Percentiles rank a stretch among this genome's conserved stretches.
These are phyloP conservation scores for Austrofundulus limnaeus DNA, from an alignment of 2,113 vertebrate genomes.

Conservation along the genomic window DNA sequence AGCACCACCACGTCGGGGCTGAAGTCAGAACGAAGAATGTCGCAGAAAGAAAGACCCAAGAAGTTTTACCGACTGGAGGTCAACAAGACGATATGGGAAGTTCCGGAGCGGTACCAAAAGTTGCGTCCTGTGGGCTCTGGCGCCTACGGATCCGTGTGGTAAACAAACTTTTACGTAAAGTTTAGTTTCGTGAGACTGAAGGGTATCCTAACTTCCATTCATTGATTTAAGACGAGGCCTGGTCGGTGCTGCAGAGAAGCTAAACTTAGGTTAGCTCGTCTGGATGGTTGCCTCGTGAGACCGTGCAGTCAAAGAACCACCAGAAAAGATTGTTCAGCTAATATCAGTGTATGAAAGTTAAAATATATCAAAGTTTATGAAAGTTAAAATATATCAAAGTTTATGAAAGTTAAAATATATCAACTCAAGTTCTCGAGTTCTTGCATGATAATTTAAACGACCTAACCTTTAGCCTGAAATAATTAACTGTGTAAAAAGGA, in stretches of 20 bases:
- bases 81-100: conserved; percentile 98
- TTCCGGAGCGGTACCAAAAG: conserved; percentile 90
- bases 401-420: too few relatives aligned
- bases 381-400: too few relatives aligned
- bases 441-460: too few relatives aligned
- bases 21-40: conserved; percentile 75
- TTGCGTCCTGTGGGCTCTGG: conserved; percentile 93
- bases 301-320: conserved; percentile 35
- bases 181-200: conserved; percentile 11
- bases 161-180: conserved; percentile 44
- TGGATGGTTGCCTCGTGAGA: conserved; percentile 23
- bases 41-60: conserved; percentile 87
- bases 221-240: conserved; percentile 77
- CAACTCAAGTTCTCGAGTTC: too few relatives aligned
- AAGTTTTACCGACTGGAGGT: conserved; percentile 94
- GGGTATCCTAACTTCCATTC: conserved; percentile 67
- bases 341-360: too few relatives aligned
- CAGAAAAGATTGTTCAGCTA: not conserved
- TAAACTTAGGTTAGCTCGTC: conserved; percentile 64
- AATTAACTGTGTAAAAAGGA: too few relatives aligned
- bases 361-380: too few relatives aligned
- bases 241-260: conserved; percentile 41
- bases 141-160: conserved; percentile 97
- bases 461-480: too few relatives aligned
- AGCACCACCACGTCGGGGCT: conserved; percentile 54